Evolutionary conservation across 2,113 vertebrate species (phyloP).

Genomic region (Cardinalis cardinalis): DNA sequence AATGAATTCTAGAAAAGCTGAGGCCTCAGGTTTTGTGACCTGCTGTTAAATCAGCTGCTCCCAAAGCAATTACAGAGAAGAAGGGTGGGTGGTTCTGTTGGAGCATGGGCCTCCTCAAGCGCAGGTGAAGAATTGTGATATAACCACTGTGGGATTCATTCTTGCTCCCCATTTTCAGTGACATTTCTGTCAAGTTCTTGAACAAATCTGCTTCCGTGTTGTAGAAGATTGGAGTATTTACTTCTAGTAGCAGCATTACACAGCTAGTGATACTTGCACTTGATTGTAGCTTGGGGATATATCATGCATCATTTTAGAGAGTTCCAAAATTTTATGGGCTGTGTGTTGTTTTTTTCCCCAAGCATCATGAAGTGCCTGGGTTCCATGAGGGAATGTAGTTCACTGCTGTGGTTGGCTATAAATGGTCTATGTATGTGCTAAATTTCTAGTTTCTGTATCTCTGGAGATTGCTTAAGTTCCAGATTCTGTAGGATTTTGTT

Average conservation of each 20-base stretch:
- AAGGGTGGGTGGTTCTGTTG: neutral
- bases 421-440: neutral
- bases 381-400: neutral
- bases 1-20: neutral
- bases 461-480: neutral
- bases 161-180: neutral
- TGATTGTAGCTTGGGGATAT: neutral
- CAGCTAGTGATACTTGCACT: neutral
- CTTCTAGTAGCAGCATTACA: neutral
- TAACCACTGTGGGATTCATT: neutral
- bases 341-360: neutral
- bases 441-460: neutral
- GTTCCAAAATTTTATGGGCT: neutral
- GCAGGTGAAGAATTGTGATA: neutral
- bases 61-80: neutral
- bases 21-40: neutral
- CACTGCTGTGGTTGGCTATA: neutral
- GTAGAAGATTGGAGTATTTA: neutral
- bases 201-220: neutral
- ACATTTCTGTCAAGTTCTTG: neutral
- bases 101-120: neutral
- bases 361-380: neutral
- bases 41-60: neutral
- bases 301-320: neutral
- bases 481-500: neutral